These are phyloP conservation scores for Hassar affinis DNA, from an alignment of 2,113 vertebrate genomes.

Conservation along the genomic window DNA sequence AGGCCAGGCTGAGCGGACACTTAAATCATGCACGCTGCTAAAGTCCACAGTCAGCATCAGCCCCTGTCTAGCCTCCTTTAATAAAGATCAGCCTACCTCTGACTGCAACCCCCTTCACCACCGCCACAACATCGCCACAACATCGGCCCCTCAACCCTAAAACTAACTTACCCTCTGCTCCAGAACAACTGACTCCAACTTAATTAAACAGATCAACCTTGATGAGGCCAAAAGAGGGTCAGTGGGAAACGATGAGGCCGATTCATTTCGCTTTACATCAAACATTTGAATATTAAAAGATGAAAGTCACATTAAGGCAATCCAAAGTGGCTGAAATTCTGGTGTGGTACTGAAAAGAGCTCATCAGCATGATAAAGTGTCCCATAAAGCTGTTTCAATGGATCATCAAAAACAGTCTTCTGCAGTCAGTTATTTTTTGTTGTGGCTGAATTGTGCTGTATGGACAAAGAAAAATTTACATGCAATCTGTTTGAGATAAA, in stretches of 20 bases:
- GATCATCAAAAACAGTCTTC: constrained; percentile 30
- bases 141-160: constrained; percentile 1
- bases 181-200: constrained; percentile 45
- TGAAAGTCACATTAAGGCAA: constrained; percentile 43
- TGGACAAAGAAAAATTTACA: constrained; percentile 6
- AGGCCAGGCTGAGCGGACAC: constrained; percentile 49
- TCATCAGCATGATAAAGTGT: constrained; percentile 21
- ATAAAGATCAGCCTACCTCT: constrained; percentile 51
- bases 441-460: background rate
- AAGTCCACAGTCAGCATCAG: constrained; percentile 44
- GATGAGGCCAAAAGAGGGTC: constrained; percentile 30
- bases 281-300: constrained; percentile 40
- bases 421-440: constrained; percentile 8
- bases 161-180: constrained; percentile 13
- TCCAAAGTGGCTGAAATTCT: constrained; percentile 39
- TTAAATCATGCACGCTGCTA: constrained; percentile 51
- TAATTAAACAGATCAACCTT: constrained; percentile 49
- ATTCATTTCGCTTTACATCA: constrained; percentile 45
- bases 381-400: constrained; percentile 14
- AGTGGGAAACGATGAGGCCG: background rate
- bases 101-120: background rate
- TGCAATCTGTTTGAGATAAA: constrained; percentile 30
- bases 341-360: constrained; percentile 3
- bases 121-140: too few relatives aligned
- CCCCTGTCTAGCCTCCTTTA: constrained; percentile 42